Evolutionary conservation across 1,140 invertebrate species (phyloP).

Genomic region (Drosophila pseudoananassae): DNA sequence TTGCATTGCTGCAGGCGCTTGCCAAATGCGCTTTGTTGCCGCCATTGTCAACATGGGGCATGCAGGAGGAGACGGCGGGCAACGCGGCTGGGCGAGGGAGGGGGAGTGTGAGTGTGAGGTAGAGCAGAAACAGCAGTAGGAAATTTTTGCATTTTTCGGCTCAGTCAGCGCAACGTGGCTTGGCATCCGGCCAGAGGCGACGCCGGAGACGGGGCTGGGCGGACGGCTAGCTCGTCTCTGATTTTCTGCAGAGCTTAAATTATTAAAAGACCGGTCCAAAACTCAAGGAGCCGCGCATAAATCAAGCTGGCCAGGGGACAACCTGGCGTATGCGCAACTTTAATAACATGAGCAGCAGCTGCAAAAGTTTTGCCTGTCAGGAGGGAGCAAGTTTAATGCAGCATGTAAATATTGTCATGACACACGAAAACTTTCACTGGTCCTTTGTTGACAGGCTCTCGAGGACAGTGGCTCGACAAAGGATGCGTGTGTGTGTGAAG

Average conservation of each 20-base stretch:
- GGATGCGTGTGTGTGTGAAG: slow-evolving; percentile 20
- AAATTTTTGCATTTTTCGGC: slow-evolving; percentile 77
- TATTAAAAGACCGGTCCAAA: slow-evolving; percentile 60
- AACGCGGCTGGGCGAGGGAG: neutral
- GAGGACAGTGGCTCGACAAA: slow-evolving; percentile 31
- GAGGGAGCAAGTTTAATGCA: slow-evolving; percentile 73
- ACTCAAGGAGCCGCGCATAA: slow-evolving; percentile 64
- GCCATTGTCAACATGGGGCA: slow-evolving; percentile 74
- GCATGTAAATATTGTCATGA: slow-evolving; percentile 80
- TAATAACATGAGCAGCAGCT: slow-evolving; percentile 59
- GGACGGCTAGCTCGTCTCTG: slow-evolving; percentile 37
- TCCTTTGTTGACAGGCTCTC: slow-evolving; percentile 65
- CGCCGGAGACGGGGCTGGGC: neutral
- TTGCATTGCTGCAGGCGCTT: slow-evolving; percentile 73
- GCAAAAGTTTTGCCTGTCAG: slow-evolving; percentile 39
- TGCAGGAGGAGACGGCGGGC: neutral
- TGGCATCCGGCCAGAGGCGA: slow-evolving; percentile 50
- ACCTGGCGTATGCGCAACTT: slow-evolving; percentile 74
- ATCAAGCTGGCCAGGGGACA: slow-evolving; percentile 69
- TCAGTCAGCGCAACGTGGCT: slow-evolving; percentile 77
- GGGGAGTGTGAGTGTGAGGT: neutral
- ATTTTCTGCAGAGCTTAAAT: slow-evolving; percentile 71
- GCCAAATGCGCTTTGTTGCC: slow-evolving; percentile 79
- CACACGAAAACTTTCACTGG: slow-evolving; percentile 74
- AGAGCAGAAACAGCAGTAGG: slow-evolving; percentile 16